Conservation (phyloP, 1,140 invertebrate species). For the Ostrea edulis region DNA sequence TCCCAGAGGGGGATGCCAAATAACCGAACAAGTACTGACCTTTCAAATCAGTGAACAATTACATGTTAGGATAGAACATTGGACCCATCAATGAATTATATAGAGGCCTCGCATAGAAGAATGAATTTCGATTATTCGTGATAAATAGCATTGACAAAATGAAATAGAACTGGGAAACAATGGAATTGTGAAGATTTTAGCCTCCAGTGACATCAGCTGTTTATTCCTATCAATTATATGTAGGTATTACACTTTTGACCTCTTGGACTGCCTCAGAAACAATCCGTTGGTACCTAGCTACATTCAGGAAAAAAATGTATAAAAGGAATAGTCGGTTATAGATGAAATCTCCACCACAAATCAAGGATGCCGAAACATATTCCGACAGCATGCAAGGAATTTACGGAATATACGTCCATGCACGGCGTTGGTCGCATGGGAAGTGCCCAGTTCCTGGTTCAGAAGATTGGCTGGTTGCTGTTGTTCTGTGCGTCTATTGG, state of each 20-base stretch:
- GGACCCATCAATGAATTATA: too few species aligned
- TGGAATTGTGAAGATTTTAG: neutral
- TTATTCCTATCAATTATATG: neutral
- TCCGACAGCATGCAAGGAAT: conserved; percentile 7
- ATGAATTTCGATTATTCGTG: too few species aligned
- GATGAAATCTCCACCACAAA: neutral
- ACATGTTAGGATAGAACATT: too few species aligned
- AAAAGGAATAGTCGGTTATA: neutral
- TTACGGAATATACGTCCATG: conserved; percentile 21
- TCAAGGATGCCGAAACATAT: conserved; percentile 29
- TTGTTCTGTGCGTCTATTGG: neutral
- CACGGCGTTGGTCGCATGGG: neutral
- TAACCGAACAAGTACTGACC: too few species aligned
- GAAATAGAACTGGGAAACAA: too few species aligned
- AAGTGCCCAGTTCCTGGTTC: neutral
- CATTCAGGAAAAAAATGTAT: neutral
- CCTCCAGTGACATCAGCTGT: neutral
- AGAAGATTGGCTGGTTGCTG: neutral
- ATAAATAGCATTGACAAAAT: too few species aligned
- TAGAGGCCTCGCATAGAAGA: too few species aligned
- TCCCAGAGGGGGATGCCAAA: too few species aligned
- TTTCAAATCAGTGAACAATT: too few species aligned
- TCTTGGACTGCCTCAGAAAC: neutral
- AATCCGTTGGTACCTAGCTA: neutral
- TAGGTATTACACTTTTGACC: neutral